These are phyloP conservation scores for Esox lucius DNA, from an alignment of 2,797 vertebrate species.

Conservation along the genomic window DNA sequence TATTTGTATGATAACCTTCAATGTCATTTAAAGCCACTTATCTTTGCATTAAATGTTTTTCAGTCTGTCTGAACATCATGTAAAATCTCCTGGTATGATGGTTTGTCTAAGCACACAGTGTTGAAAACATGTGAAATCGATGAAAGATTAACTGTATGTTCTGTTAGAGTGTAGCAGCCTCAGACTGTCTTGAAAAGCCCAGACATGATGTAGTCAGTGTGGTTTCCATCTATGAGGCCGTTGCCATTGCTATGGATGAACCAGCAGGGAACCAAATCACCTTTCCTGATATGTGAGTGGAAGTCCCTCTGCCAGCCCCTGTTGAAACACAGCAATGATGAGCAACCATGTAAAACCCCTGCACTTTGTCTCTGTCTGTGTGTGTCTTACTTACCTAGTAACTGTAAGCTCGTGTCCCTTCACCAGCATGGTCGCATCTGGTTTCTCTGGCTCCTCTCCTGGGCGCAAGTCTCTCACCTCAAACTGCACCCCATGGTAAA, in stretches of 20 bases:
- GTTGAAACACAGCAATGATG: conserved; percentile 13
- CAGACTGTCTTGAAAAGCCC: conserved; percentile 48
- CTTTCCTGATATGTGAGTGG: conserved; percentile 62
- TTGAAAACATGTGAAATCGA: background rate
- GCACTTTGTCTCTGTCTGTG: background rate
- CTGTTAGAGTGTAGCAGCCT: conserved; percentile 12
- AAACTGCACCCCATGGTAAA: conserved; percentile 82
- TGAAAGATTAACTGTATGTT: background rate
- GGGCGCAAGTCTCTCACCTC: conserved; percentile 73
- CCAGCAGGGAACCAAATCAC: conserved; percentile 81
- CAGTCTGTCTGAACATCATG: background rate
- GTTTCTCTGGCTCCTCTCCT: conserved; percentile 72
- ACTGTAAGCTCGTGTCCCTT: conserved; percentile 82
- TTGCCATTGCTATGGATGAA: conserved; percentile 82
- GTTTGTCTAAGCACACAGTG: background rate
- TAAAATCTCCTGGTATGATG: background rate
- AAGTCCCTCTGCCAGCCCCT: conserved; percentile 90
- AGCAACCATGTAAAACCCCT: background rate
- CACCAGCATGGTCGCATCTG: conserved; percentile 81
- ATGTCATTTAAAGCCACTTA: background rate
- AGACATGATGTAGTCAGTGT: conserved; percentile 81
- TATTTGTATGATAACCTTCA: background rate
- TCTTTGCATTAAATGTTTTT: background rate
- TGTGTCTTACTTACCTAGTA: conserved; percentile 77
- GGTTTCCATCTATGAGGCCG: conserved; percentile 83